These are phyloP conservation scores for Triops cancriformis DNA, from an alignment of 1,140 invertebrate species.

Conservation along the genomic window DNA sequence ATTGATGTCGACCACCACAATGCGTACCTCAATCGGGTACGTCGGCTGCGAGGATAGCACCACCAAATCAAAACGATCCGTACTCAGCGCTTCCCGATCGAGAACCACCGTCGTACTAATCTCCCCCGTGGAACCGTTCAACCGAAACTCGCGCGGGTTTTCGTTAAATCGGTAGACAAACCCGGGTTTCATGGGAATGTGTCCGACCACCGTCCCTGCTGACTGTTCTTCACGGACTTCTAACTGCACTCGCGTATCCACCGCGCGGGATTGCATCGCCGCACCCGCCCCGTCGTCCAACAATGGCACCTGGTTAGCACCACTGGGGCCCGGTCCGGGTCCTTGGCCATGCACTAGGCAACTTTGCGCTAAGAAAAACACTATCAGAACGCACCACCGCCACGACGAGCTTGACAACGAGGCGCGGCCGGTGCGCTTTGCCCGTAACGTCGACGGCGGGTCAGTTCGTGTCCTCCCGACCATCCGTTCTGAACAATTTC, in stretches of 20 bases:
- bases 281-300: conserved; percentile 24
- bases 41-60: conserved; percentile 84
- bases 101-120: conserved; percentile 69
- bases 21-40: conserved; percentile 83
- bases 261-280: conserved; percentile 74
- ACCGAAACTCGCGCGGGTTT: conserved; percentile 66
- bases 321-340: conserved; percentile 34
- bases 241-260: conserved; percentile 73
- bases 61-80: conserved; percentile 76
- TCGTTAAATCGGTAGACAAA: conserved; percentile 89
- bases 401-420: not conserved
- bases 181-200: conserved; percentile 72
- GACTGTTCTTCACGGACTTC: conserved; percentile 75
- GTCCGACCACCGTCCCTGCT: conserved; percentile 67
- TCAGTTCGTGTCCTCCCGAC: not conserved
- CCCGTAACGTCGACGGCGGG: not conserved
- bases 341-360: conserved; percentile 36
- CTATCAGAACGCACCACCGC: not conserved
- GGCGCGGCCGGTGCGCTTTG: not conserved
- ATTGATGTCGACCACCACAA: conserved; percentile 75
- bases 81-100: conserved; percentile 64
- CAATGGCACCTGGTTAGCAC: conserved; percentile 19
- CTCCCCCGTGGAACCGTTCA: conserved; percentile 70
- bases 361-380: conserved; percentile 20
- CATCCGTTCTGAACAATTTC: not conserved